These are phyloP conservation scores for Ramphastos sulfuratus DNA, from an alignment of 2,113 vertebrate genomes.

Conservation along the genomic window DNA sequence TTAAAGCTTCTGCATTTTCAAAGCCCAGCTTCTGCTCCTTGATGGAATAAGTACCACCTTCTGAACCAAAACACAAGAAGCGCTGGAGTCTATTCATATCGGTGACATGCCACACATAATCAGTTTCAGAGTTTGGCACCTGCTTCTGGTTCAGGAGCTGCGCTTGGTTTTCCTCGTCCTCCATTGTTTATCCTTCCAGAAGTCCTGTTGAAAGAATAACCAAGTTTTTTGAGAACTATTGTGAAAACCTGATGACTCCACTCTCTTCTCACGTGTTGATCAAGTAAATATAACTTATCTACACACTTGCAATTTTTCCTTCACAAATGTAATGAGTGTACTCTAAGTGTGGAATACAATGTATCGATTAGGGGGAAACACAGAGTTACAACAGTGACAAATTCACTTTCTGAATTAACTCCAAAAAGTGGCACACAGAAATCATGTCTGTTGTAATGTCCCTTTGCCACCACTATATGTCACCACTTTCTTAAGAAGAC, in stretches of 20 bases:
- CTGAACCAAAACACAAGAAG: conserved; percentile 91
- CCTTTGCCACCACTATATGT: neutral
- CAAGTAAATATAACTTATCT: neutral
- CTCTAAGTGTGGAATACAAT: neutral
- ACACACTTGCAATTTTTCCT: rapidly evolving
- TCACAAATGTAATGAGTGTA: neutral
- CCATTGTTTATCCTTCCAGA: conserved; percentile 28
- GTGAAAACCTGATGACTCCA: neutral
- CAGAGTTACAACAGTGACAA: neutral
- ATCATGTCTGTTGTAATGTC: rapidly evolving
- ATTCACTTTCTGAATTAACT: neutral
- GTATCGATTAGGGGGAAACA: neutral
- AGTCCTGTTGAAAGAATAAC: neutral
- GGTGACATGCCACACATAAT: conserved; percentile 72
- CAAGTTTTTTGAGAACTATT: neutral
- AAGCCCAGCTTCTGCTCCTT: conserved; percentile 79
- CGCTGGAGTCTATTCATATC: conserved; percentile 82
- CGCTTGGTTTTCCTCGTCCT: conserved; percentile 18
- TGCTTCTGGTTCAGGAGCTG: conserved; percentile 62
- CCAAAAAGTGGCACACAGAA: neutral
- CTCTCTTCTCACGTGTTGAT: neutral
- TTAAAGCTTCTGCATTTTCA: conserved; percentile 77
- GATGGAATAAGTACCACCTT: conserved; percentile 80
- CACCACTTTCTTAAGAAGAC: neutral
- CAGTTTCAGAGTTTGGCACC: conserved; percentile 59